These are phyloP conservation scores for Pinna nobilis DNA, from an alignment of 1,140 invertebrate species.

Conservation along the genomic window DNA sequence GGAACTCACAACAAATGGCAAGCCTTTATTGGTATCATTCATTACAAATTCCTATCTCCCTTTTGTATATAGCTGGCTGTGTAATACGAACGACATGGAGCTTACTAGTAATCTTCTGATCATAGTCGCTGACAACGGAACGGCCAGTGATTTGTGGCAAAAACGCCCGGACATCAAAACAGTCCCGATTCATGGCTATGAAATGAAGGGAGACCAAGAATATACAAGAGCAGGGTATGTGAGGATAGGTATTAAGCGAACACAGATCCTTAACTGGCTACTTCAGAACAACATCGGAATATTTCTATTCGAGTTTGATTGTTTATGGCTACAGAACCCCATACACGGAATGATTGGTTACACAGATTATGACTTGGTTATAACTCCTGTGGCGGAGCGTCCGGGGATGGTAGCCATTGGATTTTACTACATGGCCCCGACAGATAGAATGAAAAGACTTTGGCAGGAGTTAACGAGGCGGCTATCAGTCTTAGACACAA, in stretches of 20 bases:
- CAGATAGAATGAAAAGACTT: not conserved
- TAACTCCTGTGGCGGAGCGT: not conserved
- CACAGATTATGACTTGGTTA: not conserved
- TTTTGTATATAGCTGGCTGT: not conserved
- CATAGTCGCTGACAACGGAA: not conserved
- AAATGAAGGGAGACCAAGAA: not conserved
- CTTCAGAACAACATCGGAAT: not conserved
- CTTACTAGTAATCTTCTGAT: not conserved
- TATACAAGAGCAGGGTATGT: not conserved
- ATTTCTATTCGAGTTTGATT: not conserved
- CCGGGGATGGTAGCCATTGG: not conserved
- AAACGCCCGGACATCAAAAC: not conserved
- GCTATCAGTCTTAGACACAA: not conserved
- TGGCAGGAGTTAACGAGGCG: not conserved
- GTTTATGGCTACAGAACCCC: not conserved
- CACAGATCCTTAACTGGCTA: not conserved
- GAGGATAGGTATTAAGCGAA: slow-evolving; percentile 1
- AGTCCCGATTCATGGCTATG: not conserved
- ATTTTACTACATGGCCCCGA: not conserved
- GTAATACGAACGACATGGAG: not conserved
- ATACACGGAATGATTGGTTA: not conserved
- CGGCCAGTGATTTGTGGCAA: not conserved
- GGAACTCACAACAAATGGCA: no score
- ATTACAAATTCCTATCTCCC: not conserved
- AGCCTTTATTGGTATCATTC: no score